Conservation (phyloP, 1,140 invertebrate genomes). For the Pogonus chalceus region DNA sequence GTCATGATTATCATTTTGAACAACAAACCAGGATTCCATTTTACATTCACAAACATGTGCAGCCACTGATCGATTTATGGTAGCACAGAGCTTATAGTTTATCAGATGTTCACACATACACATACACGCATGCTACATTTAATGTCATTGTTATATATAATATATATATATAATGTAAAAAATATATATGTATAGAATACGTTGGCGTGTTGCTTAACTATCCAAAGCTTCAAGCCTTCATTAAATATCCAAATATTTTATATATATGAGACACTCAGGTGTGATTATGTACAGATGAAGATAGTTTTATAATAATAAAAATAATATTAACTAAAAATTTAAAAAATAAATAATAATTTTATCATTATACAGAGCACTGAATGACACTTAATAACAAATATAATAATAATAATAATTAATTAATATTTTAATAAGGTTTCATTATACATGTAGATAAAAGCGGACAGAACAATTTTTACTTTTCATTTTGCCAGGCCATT, state of each 20-base stretch:
- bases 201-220: constrained; percentile 5
- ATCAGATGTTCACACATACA: constrained; percentile 4
- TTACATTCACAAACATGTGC: constrained; percentile 7
- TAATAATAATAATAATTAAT: neutral
- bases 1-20: constrained; percentile 1
- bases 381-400: neutral
- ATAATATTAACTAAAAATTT: neutral
- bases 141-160: constrained; percentile 2
- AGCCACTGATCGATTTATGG: constrained; percentile 3
- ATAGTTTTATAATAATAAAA: neutral
- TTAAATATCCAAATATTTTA: constrained; percentile 4
- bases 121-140: constrained; percentile 2
- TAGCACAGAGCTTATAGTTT: neutral
- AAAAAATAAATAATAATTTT: neutral
- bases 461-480: neutral
- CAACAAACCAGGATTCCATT: constrained; percentile 5
- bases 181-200: neutral
- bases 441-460: too few relatives aligned
- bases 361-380: neutral
- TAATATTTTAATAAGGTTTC: too few relatives aligned
- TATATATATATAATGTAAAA: neutral
- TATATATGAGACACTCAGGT: neutral
- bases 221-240: constrained; percentile 4
- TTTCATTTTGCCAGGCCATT: neutral
- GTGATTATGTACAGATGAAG: neutral